Evolutionary conservation across 1,140 invertebrate genomes (phyloP), one percentile per base, ranked within the genome.

Genomic region (Aplysia californica): DNA sequence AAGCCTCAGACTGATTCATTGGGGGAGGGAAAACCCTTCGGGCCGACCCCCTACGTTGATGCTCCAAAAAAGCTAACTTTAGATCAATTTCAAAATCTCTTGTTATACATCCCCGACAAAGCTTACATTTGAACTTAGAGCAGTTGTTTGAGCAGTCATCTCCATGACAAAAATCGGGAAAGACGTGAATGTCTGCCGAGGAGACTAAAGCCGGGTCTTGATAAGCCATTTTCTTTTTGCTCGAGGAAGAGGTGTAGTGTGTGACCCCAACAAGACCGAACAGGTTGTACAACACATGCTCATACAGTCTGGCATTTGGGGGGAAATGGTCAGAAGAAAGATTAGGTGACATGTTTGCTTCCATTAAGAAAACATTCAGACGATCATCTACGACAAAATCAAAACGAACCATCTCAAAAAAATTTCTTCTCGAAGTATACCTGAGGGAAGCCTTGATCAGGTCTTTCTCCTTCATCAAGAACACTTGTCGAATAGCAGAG

Each of bases 271-370:
- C 92, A 10, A 98, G 83, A 44, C 93, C 92, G 38, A 99, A 93
- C 50, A 97, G 84, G 88, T 95, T 97, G 85, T 94, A 97, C 3
- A 99, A 82, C 2, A 99, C 95, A 91, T 98, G 96, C 84, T 98
- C 95, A 81, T 99, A 99, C 0, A 99, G 87, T 15, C 96, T 86
- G 76, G 93, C 93, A 88, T 99, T 99, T 0, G 93, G 94, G 56
- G 94, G 93, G 88, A 95, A 99, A 90, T 99, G 97, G 0, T 94
- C 94, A 0, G 97, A 98, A 0, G 96, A 97, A 31, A 99, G 91
- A 91, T 99, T 99, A 0, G 97, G 98, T 36, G 96, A 98, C 97
- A 99, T 99, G 87, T 99, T 99, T 0, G 96, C 97, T 90, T 99
- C 97, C 93, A 99, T 94, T 2, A 98, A 90, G 84, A 93, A 96